Evolutionary conservation across 1,140 invertebrate species (phyloP), one percentile per base, ranked within the genome.

Genomic region (Archegozetes longisetosus): DNA sequence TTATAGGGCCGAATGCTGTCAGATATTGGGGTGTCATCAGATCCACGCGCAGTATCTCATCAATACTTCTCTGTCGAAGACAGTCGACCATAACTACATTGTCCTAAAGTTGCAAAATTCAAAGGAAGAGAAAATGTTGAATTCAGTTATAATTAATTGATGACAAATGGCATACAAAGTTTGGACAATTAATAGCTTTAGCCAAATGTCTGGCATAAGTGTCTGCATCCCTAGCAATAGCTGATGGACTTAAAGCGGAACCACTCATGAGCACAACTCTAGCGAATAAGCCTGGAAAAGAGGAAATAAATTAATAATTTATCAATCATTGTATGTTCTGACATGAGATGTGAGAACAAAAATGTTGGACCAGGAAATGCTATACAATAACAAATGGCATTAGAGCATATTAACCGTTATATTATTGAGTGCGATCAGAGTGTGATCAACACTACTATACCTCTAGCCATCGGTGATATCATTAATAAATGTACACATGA

Each of bases 401-500:
- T 40, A 40, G 6, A 9, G 17, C 32, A 40, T 40, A 40, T 9
- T 6, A 40, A 6, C 6, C 32, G 32, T 6, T 40, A 40, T 40
- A 40, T 40, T 40, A 40, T 40, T 40, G 6, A 40, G 17, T 6
- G 32, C 6, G 32, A 40, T 17, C 17, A 17, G 32, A 17, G 6
- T 40, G 17, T 40, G 32, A 17, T 9, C 17, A 17, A 17, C 32
- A 6, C 6, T 40, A 6, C 32, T 78, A 80, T 74, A 93, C 90
- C 88, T 75, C 91, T 87, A 12, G 88, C 88, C 51, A 89, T 86
- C 61, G 86, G 83, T 26, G 90, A 94, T 25, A 90, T 85, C 73
- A 94, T 84, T 55, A 97, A 77, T 68, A 95, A 88, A 72, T 96
- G 90, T 9, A 96, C 88, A 68, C 90, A 88, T 17, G 91, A 88